Base-by-base conservation (phyloP, 2,797 vertebrate species). In the Enteromius anoplus region DNA sequence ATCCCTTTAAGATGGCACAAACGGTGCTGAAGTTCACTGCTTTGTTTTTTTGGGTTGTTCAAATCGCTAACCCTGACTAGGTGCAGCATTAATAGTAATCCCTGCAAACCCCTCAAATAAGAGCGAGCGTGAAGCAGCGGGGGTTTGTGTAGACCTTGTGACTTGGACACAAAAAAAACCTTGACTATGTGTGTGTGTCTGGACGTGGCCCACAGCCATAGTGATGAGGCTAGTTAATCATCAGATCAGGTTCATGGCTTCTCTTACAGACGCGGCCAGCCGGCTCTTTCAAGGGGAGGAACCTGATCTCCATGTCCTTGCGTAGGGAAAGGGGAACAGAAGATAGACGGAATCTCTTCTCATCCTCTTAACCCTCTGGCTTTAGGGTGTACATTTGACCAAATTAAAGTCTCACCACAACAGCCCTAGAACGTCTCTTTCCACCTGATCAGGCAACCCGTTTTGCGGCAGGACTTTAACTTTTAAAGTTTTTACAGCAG, bases 191-290 rank as follows among this genome's bases (percentile, higher is more conserved):
- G 88, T 81, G 84, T 86, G 84, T 88, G 89, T 89, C 87, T 78
- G 69, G 86, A 90, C 86, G 88, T 91, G 90, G 91, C 92, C 92
- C 34, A 87, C 89, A 92, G 93, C 91, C 90, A 89, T 87, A 93
- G 90, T 90, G 92, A 93, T 93, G 93, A 85, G 90, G 89, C 91
- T 90, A 88, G 93, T 93, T 93, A 93, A 93, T 94, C 89, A 90
- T 93, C 91, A 91, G 92, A 93, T 94, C 91, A 84, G 92, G 93
- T 93, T 93, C 92, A 91, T 90, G 87, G 88, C 90, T 92, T 92
- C 88, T 91, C 89, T 92, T 93, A 92, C 91, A 89, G 90, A 87
- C 86, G 83, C 84, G 78, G 89, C 90, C 86, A 80, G 87, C 89
- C 87, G 87, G 86, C 85, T 68, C 80, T 93, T 91, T 93, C 92